phyloP scores from a whole-genome alignment of 2,888 invertebrate species.

The Drosophila fulvimacula region DNA sequence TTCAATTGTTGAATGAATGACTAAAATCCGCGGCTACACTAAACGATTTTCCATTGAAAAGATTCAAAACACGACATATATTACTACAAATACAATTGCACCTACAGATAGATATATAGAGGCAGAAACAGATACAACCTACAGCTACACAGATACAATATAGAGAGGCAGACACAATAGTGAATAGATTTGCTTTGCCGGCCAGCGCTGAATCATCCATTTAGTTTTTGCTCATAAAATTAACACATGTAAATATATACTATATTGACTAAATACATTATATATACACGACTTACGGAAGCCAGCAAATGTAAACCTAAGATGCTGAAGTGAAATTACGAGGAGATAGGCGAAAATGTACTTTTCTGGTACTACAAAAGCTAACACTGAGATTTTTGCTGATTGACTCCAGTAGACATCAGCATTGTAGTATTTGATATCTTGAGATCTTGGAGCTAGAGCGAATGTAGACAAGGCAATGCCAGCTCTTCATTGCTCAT shows the following conservation, averaged over 20 bases:
- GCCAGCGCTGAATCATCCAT: slow-evolving; percentile 54
- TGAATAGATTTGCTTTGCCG: slow-evolving; percentile 25
- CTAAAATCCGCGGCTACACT: slow-evolving; percentile 32
- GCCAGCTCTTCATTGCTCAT: too few species aligned
- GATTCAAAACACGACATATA: slow-evolving; percentile 6
- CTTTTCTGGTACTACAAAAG: neutral
- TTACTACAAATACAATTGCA: slow-evolving; percentile 8
- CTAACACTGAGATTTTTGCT: neutral
- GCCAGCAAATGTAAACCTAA: slow-evolving; percentile 22
- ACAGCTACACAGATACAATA: slow-evolving; percentile 6
- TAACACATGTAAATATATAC: slow-evolving; percentile 50
- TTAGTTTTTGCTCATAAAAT: slow-evolving; percentile 56
- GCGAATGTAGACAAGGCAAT: too few species aligned
- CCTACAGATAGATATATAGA: slow-evolving; percentile 1
- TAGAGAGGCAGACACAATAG: slow-evolving; percentile 8
- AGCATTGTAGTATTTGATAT: neutral
- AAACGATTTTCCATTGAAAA: slow-evolving; percentile 44
- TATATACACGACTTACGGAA: slow-evolving; percentile 10
- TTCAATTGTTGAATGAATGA: slow-evolving; percentile 50
- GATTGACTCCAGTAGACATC: neutral
- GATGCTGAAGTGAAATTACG: slow-evolving; percentile 6
- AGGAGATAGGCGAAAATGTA: neutral
- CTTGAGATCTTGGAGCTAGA: neutral
- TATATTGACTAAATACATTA: slow-evolving; percentile 3
- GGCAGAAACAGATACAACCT: slow-evolving; percentile 13